Percentiles rank a stretch among this genome's conserved stretches.
phyloP scores from a whole-genome alignment of 2,888 invertebrate species.

The Philhelius pedissequus region DNA sequence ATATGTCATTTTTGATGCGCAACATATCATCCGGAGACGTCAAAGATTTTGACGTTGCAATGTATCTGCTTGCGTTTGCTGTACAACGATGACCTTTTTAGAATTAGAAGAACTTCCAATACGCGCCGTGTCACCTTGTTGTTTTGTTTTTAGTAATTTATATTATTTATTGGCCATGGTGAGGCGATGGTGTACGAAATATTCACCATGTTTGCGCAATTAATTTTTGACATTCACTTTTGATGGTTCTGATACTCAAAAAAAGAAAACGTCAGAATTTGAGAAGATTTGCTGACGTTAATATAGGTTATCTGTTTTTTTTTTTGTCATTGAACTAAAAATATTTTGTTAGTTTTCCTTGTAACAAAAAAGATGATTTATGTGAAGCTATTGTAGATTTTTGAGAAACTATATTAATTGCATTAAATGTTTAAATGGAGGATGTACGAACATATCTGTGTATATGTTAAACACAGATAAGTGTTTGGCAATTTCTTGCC shows the following conservation, averaged over 20 bases:
- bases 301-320: conserved; percentile 6
- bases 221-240: conserved; percentile 17
- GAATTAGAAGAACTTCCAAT: conserved; percentile 1
- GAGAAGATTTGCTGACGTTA: conserved; percentile 45
- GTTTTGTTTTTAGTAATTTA: conserved; percentile 14
- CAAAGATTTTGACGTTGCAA: conserved; percentile 17
- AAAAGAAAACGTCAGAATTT: conserved; percentile 30
- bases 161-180: conserved; percentile 1
- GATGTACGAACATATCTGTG: background rate
- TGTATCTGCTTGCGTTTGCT: background rate
- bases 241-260: background rate
- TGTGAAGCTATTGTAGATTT: background rate
- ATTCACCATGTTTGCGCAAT: conserved; percentile 25
- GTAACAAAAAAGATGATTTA: background rate
- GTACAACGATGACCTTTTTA: conserved; percentile 33
- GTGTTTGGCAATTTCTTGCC: background rate
- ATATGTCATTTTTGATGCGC: conserved; percentile 62
- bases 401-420: background rate
- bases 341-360: conserved; percentile 19
- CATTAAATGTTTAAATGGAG: background rate
- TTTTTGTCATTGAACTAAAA: conserved; percentile 55
- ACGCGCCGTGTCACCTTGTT: background rate
- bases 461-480: background rate
- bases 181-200: too few species aligned
- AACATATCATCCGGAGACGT: conserved; percentile 34